These are phyloP conservation scores for Nineta flava DNA, from an alignment of 2,888 invertebrate species.

Conservation along the genomic window DNA sequence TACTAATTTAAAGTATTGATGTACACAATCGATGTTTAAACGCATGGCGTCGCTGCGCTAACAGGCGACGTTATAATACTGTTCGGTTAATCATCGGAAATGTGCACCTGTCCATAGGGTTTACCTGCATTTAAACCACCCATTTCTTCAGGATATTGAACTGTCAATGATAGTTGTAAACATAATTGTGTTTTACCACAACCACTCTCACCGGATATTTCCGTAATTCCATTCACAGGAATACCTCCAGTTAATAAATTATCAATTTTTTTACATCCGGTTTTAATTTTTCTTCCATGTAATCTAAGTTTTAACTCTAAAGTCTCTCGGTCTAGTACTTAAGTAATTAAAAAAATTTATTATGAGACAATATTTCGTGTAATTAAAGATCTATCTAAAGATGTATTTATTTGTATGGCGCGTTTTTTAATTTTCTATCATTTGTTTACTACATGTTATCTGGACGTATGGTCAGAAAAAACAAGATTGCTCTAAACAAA, in stretches of 20 bases:
- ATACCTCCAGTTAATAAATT: conserved; percentile 46
- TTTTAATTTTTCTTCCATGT: conserved; percentile 21
- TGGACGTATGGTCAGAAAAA: too few species aligned
- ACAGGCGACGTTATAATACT: too few species aligned
- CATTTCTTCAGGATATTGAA: conserved; percentile 35
- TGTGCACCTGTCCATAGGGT: neutral
- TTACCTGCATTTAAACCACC: conserved; percentile 38
- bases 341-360: too few species aligned
- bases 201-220: conserved; percentile 67
- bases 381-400: too few species aligned
- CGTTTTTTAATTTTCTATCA: too few species aligned
- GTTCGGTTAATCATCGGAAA: too few species aligned
- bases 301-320: conserved; percentile 12
- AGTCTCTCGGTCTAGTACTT: conserved; percentile 11
- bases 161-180: conserved; percentile 49
- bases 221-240: conserved; percentile 48
- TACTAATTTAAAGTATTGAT: neutral
- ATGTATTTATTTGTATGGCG: too few species aligned
- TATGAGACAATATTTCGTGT: too few species aligned
- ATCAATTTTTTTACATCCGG: conserved; percentile 45
- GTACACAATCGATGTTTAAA: neutral
- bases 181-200: conserved; percentile 70
- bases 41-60: too few species aligned
- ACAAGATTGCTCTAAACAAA: too few species aligned
- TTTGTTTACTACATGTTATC: too few species aligned